Percentiles rank a stretch among this genome's conserved stretches.
Evolutionary conservation across 2,797 vertebrate genomes (phyloP).

Genomic region (Gouania willdenowi): DNA sequence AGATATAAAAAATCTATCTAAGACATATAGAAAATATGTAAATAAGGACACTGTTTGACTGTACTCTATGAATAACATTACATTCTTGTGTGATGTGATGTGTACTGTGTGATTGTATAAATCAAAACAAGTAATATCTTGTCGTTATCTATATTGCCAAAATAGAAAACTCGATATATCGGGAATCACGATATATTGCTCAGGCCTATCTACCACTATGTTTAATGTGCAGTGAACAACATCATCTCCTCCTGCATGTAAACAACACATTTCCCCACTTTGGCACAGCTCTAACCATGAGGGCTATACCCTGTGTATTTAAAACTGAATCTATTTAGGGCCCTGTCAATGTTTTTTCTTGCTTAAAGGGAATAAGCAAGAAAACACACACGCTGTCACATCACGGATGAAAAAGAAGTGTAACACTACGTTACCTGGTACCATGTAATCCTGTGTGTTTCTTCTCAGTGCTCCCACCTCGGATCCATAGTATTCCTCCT

Average conservation of each 20-base stretch:
- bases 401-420: not conserved
- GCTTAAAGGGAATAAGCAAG: too few relatives aligned
- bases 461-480: conserved; percentile 53
- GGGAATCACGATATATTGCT: too few relatives aligned
- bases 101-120: too few relatives aligned
- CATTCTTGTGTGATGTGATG: too few relatives aligned
- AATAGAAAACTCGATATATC: too few relatives aligned
- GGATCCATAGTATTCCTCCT: conserved; percentile 59
- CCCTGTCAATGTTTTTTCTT: not conserved
- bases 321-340: conserved; percentile 4
- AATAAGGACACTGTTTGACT: too few relatives aligned
- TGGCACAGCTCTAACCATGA: conserved; percentile 26
- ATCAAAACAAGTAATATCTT: too few relatives aligned
- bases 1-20: too few relatives aligned
- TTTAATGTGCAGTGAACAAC: not conserved
- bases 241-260: conserved; percentile 11
- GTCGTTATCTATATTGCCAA: too few relatives aligned
- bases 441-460: conserved; percentile 56
- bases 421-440: conserved; percentile 65
- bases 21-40: too few relatives aligned
- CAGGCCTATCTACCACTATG: not conserved
- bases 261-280: conserved; percentile 8
- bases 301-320: conserved; percentile 5
- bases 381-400: too few relatives aligned
- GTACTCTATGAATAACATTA: too few relatives aligned